Base-by-base conservation (phyloP, 2,888 invertebrate genomes). In the Timema podura region DNA sequence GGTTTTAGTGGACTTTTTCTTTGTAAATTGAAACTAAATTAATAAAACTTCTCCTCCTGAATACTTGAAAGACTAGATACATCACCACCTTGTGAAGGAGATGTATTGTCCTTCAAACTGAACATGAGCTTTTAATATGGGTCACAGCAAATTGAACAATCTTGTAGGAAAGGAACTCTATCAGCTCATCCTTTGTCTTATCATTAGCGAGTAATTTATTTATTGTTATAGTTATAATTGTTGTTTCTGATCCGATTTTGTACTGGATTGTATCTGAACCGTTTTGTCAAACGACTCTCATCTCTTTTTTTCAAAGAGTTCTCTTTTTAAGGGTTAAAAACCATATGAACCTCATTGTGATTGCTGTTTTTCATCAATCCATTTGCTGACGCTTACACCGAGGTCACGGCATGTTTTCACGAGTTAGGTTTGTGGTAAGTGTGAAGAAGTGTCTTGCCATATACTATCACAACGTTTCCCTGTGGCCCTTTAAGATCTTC, bases 211-310 rank as follows among this genome's bases (percentile, higher is more conserved):
- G 49, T 10, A 49, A 49, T 10, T 49, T 49, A 9, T 49, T 49
- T 11, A 49, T 49, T 49, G 49, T 10, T 10, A 11, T 9, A 10
- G 9, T 9, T 9, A 49, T 10, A 49, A 49, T 11, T 49, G 11
- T 57, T 13, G n/a, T 57, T 57, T 57, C 57, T 9, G 57, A 57
- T 57, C 8, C 16, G 7, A 57, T 57, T 57, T 57, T 57, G 57
- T 57, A 57, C 7, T 13, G 57, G 7, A 57, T 57, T 57, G 57
- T 6, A 57, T 57, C 13, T 9, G 8, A 9, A 16, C 57, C 57
- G 6, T 9, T 7, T 57, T 57, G 57, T 13, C n/a, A 16, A 11
- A 57, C 16, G n/a, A 15, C 8, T 13, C 57, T 57, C 13, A 57
- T 57, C n/a, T 6, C 57, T 9, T 57, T 57, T 11, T 57, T 57